Evolutionary conservation across 2,797 vertebrate genomes (phyloP).

Genomic region (Dendrocincla tyrannina): DNA sequence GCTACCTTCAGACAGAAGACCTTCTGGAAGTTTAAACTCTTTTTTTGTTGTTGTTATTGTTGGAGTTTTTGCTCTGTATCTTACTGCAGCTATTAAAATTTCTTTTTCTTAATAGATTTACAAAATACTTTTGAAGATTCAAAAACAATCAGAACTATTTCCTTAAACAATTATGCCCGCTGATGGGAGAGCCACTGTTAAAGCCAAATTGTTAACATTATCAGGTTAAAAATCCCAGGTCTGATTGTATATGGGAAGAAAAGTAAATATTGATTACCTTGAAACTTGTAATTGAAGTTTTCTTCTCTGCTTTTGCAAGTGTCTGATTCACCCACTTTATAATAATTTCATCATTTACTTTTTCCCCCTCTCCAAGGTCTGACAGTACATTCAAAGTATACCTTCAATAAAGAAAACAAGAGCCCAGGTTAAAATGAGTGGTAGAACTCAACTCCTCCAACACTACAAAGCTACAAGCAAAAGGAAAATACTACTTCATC

Average conservation of each 20-base stretch:
- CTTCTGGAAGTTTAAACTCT: neutral
- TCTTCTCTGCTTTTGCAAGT: slow-evolving; percentile 83
- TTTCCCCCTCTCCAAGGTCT: slow-evolving; percentile 91
- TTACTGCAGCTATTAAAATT: neutral
- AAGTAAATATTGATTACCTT: slow-evolving; percentile 79
- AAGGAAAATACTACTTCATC: neutral
- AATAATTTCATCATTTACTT: slow-evolving; percentile 90
- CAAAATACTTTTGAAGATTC: neutral
- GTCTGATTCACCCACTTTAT: slow-evolving; percentile 94
- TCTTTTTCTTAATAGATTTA: neutral
- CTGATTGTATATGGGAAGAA: neutral
- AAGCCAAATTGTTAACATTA: neutral
- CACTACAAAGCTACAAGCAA: neutral
- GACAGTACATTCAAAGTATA: slow-evolving; percentile 92
- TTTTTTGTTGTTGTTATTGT: neutral
- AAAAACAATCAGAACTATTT: neutral
- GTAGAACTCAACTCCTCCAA: neutral
- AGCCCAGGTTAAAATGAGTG: neutral
- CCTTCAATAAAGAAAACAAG: slow-evolving; percentile 72
- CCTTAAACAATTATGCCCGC: neutral
- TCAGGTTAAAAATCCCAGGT: neutral
- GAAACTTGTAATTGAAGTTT: slow-evolving; percentile 89
- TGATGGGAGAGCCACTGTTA: neutral
- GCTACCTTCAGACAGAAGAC: neutral
- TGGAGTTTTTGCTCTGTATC: neutral